Percentiles rank a stretch among this genome's conserved stretches.
phyloP scores from a whole-genome alignment of 2,797 vertebrate species.

The Sebastiscus tertius region DNA sequence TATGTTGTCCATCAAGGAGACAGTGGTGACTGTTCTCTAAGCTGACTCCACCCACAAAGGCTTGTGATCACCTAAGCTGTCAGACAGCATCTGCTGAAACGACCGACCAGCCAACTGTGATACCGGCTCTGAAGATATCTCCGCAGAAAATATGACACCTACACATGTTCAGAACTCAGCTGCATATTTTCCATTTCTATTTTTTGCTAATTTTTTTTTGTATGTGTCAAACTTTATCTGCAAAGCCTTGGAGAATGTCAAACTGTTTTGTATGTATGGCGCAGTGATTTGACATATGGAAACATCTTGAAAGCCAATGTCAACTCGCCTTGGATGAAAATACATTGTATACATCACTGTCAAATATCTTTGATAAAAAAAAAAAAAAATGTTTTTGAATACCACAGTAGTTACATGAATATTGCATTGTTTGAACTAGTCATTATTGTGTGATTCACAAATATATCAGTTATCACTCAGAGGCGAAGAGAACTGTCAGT shows the following conservation, averaged over 20 bases:
- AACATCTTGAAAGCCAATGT: slow-evolving; percentile 38
- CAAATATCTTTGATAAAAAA: slow-evolving; percentile 19
- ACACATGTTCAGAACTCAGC: slow-evolving; percentile 62
- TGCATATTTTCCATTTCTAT: slow-evolving; percentile 46
- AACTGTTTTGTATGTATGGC: slow-evolving; percentile 47
- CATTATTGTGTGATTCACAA: slow-evolving; percentile 31
- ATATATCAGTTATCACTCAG: slow-evolving; percentile 10
- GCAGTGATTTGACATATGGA: slow-evolving; percentile 11
- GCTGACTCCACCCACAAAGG: slow-evolving; percentile 80
- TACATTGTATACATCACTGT: slow-evolving; percentile 39
- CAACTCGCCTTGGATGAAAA: slow-evolving; percentile 30
- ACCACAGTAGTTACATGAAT: background rate
- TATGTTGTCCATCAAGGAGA: slow-evolving; percentile 83
- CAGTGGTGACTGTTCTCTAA: slow-evolving; percentile 77
- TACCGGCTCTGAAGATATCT: slow-evolving; percentile 65
- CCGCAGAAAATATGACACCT: slow-evolving; percentile 67
- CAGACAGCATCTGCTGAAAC: slow-evolving; percentile 82
- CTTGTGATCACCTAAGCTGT: slow-evolving; percentile 82
- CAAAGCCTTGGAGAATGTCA: slow-evolving; percentile 51
- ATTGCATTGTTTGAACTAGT: slow-evolving; percentile 11
- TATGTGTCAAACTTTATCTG: slow-evolving; percentile 52
- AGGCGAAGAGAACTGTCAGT: background rate
- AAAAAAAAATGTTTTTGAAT: slow-evolving; percentile 17
- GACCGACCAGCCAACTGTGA: slow-evolving; percentile 77
- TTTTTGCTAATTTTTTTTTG: slow-evolving; percentile 46